phyloP scores from a whole-genome alignment of 2,888 invertebrate species.

The Ferdinandea cuprea region DNA sequence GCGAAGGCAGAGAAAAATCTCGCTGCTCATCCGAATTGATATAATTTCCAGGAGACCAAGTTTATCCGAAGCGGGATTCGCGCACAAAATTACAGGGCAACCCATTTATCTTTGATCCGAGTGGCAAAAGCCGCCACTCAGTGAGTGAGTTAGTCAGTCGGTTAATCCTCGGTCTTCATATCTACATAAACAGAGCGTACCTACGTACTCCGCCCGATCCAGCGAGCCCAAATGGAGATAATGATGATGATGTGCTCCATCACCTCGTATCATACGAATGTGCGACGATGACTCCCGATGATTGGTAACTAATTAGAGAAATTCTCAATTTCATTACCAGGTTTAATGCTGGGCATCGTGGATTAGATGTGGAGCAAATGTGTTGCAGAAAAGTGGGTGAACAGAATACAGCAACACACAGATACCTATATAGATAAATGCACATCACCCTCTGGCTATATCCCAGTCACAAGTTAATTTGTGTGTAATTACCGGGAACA shows the following conservation, averaged over 20 bases:
- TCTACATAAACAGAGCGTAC: neutral
- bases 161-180: conserved; percentile 19
- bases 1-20: conserved; percentile 3
- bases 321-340: conserved; percentile 55
- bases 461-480: conserved; percentile 43
- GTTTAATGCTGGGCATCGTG: neutral
- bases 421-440: neutral
- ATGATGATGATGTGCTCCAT: conserved; percentile 74
- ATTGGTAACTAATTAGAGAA: conserved; percentile 75
- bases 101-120: conserved; percentile 73
- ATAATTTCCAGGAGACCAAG: conserved; percentile 62
- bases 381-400: conserved; percentile 1
- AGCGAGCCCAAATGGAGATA: conserved; percentile 45
- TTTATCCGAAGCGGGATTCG: conserved; percentile 62
- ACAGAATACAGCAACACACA: neutral
- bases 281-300: conserved; percentile 68
- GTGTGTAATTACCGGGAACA: conserved; percentile 67
- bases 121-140: conserved; percentile 74
- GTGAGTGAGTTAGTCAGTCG: conserved; percentile 62
- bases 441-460: neutral
- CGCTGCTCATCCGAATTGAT: conserved; percentile 58
- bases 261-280: conserved; percentile 67
- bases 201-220: too few relatives aligned
- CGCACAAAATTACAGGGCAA: conserved; percentile 74
- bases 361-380: conserved; percentile 37